Evolutionary conservation across 2,797 vertebrate species (phyloP), one percentile per base, ranked within the genome.

Genomic region (Bradypus variegatus): DNA sequence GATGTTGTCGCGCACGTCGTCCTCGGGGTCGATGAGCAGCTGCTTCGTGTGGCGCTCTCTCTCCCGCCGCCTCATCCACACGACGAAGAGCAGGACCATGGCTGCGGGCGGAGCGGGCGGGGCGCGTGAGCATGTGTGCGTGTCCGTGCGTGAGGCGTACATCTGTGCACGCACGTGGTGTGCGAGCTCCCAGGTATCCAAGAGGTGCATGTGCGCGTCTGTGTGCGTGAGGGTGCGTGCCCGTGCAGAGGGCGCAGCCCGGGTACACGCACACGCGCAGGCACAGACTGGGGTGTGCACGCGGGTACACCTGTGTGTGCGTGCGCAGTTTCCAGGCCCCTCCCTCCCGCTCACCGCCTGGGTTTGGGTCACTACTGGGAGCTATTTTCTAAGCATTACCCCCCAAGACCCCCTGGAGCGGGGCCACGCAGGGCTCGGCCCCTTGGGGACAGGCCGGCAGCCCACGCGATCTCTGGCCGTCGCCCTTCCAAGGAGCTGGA

Each of bases 1-100:
- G 94, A 99, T 99, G 95, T 99, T 99, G 97, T 99, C 99, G 4
- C 99, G 97, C 92, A 99, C 99, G 0, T 99, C 99, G 0, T 99
- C 99, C 96, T 99, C 99, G 0, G 99, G 98, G 97, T 99, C 99
- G 4, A 99, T 99, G 25, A 99, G 98, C 83, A 99, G 97, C 98
- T 99, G 98, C 96, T 99, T 99, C 0, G 98, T 98, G 94, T 99
- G 98, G 6, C 98, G 97, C 95, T 99, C 99, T 96, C 98, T 99
- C 96, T 99, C 99, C 72, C 98, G 96, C 38, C 98, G 98, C 91
- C 98, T 98, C 97, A 99, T 98, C 98, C 98, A 99, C 96, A 98
- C 95, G 79, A 98, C 98, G 4, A 99, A 99, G 73, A 99, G 96
- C 95, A 99, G 97, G 75, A 99, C 99, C 98, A 99, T 98, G 95